Base-by-base conservation (phyloP, 2,888 invertebrate species). In the Apamea monoglypha region DNA sequence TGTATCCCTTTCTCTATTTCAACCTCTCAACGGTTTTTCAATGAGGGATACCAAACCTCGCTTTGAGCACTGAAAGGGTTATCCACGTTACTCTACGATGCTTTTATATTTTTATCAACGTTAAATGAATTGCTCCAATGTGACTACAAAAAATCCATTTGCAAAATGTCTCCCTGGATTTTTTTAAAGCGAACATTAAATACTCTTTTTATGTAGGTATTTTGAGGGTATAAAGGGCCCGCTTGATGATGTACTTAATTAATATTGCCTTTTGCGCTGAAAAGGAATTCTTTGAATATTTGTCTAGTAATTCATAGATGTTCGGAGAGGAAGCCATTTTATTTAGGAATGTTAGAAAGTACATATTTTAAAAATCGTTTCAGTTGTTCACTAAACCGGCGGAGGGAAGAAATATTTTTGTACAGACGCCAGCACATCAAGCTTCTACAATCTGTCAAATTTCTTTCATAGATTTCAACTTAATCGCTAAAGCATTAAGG, bases 41-140 rank as follows among this genome's bases (percentile, higher is more conserved):
- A 95, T 94, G 94, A 93, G 94, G 7, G 91, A 94, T 92, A 92
- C 92, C 90, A 91, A 91, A 91, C 91, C 89, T 88, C 92, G 92
- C 93, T 95, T 94, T 94, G 92, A 94, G 91, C 90, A 87, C 91
- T 93, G 93, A 96, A 96, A 96, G 95, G 95, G 95, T 95, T 94
- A 93, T 94, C 93, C 94, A 90, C 88, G 93, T 89, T 94, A 92
- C 93, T 93, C 92, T 90, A 91, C 92, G 87, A 87, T 88, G 91
- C 93, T 95, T 95, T 95, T 94, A 95, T 94, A 94, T 95, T 95
- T 95, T 94, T 94, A 95, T 94, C 94, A 94, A 92, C 93, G 92
- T 88, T 84, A 92, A 94, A 94, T 95, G 93, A 94, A 95, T 94
- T 91, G 91, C 93, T 92, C 92, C 90, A 90, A 94, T 92, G 91